Evolutionary conservation across 2,888 invertebrate genomes (phyloP).

Genomic region (Hymenopus coronatus): DNA sequence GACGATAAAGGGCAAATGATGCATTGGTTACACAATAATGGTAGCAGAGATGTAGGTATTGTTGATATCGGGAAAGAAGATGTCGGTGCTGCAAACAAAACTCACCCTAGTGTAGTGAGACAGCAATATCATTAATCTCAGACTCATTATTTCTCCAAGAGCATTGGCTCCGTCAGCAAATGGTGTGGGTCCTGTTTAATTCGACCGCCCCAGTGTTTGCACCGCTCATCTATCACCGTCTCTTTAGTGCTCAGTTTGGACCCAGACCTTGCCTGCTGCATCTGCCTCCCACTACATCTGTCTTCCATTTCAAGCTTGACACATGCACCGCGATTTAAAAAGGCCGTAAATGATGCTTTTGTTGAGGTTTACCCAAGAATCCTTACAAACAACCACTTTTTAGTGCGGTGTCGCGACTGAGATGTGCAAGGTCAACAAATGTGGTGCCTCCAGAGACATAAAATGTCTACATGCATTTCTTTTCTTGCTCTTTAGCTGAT

Average conservation of each 20-base stretch:
- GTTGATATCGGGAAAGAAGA: neutral
- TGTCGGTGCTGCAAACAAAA: neutral
- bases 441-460: neutral
- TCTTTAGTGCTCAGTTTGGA: neutral
- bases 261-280: neutral
- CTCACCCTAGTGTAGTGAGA: neutral
- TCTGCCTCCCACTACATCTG: neutral
- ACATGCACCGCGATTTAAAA: neutral
- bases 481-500: no score
- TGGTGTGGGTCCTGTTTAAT: neutral
- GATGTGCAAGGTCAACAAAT: neutral
- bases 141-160: constrained; percentile 23
- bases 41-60: neutral
- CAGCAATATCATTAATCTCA: constrained; percentile 29
- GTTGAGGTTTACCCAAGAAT: neutral
- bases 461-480: neutral
- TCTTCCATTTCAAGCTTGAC: neutral
- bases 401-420: neutral
- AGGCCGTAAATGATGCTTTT: neutral
- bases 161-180: neutral
- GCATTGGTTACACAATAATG: neutral
- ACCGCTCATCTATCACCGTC: constrained; percentile 28
- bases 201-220: constrained; percentile 7
- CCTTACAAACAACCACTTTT: neutral
- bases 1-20: neutral